Evolutionary conservation across 2,797 vertebrate genomes (phyloP).

Genomic region (Florisuga fusca): DNA sequence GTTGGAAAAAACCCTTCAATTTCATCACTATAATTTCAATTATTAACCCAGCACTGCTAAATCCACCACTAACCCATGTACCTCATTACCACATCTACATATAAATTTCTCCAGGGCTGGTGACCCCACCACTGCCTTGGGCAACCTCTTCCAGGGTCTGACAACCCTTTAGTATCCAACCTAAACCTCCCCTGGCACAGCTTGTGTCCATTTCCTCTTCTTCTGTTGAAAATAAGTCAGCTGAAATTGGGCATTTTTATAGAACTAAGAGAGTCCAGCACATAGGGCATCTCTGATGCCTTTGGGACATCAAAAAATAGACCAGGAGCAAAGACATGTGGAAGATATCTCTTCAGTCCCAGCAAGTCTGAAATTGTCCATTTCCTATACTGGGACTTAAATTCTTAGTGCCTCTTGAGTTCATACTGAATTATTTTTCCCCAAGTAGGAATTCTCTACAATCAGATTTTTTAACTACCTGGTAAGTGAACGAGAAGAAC

Average conservation of each 20-base stretch:
- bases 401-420: background rate
- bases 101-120: no score
- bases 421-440: background rate
- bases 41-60: no score
- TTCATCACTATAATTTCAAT: no score
- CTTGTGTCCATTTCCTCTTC: no score
- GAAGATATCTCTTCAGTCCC: rapidly evolving
- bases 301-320: background rate
- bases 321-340: background rate
- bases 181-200: no score
- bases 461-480: background rate
- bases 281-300: background rate
- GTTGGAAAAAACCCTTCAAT: no score
- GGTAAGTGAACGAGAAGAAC: background rate
- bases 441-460: background rate
- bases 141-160: no score
- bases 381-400: background rate
- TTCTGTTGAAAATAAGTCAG: background rate
- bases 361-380: background rate
- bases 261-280: background rate
- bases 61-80: no score
- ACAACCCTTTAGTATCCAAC: no score
- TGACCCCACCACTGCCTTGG: no score
- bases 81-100: no score
- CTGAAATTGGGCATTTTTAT: background rate